A percentile compares a stretch with the other conserved stretches of the same genome.
phyloP scores from a whole-genome alignment of 2,797 vertebrate genomes.

The Carapus acus region DNA sequence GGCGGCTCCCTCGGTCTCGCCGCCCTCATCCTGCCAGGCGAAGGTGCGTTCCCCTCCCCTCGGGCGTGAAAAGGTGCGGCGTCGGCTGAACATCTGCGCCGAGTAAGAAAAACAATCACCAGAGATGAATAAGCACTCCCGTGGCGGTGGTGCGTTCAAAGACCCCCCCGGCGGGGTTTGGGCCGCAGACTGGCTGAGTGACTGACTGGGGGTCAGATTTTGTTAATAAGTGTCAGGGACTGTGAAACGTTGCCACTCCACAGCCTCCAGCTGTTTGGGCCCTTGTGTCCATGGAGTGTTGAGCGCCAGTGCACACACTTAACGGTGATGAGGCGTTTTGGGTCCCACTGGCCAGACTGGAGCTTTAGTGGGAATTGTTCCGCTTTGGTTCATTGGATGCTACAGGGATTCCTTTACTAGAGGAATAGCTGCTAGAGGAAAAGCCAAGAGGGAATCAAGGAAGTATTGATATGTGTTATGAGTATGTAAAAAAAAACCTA shows the following conservation, averaged over 20 bases:
- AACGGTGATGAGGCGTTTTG: no score
- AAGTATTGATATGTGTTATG: no score
- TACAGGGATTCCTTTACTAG: no score
- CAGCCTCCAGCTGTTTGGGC: slow-evolving; percentile 1
- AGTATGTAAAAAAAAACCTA: no score
- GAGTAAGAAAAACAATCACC: neutral
- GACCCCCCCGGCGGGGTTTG: no score
- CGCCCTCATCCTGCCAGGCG: slow-evolving; percentile 6
- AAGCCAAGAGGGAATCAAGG: no score
- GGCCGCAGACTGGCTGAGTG: neutral
- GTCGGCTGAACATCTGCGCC: slow-evolving; percentile 2
- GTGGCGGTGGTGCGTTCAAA: slow-evolving; percentile 17
- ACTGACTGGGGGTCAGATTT: slow-evolving; percentile 9
- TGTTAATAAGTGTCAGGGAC: neutral
- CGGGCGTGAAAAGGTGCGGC: slow-evolving; percentile 5
- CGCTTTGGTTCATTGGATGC: no score
- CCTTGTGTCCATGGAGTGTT: slow-evolving; percentile 14
- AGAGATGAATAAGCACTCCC: slow-evolving; percentile 8
- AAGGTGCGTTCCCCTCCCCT: slow-evolving; percentile 17
- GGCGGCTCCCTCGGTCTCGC: slow-evolving; percentile 41
- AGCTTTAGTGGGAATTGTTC: slow-evolving; percentile 17
- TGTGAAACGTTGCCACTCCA: slow-evolving; percentile 1
- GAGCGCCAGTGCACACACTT: slow-evolving; percentile 11
- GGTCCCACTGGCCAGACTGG: slow-evolving; percentile 7
- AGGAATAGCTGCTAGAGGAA: no score